A percentile compares a stretch with the other conserved stretches of the same genome.
phyloP scores from a whole-genome alignment of 2,888 invertebrate genomes.

The Lingula anatina region DNA sequence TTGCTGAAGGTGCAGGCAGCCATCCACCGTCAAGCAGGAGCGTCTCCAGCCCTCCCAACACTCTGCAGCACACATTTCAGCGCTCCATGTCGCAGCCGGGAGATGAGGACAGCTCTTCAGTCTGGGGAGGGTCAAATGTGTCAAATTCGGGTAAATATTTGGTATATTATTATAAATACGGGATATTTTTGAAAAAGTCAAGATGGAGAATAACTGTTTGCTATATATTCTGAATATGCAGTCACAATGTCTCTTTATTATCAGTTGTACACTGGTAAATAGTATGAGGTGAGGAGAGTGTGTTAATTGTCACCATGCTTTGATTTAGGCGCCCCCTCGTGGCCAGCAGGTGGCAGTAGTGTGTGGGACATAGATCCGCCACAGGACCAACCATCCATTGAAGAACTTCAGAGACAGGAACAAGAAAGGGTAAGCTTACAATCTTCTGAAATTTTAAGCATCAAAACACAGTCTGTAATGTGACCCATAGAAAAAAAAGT shows the following conservation, averaged over 20 bases:
- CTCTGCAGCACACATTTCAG: conserved; percentile 18
- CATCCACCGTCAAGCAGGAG: conserved; percentile 14
- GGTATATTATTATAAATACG: no score
- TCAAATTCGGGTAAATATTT: conserved; percentile 6
- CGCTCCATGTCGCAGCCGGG: conserved; percentile 18
- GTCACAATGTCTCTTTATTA: no score
- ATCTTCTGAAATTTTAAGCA: no score
- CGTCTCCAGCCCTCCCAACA: conserved; percentile 9
- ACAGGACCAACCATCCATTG: conserved; percentile 8
- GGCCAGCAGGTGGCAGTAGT: conserved; percentile 25
- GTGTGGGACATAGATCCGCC: conserved; percentile 38
- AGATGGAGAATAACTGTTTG: no score
- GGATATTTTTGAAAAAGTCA: no score
- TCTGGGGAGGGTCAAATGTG: conserved; percentile 6
- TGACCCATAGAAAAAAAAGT: no score
- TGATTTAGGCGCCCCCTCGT: no score
- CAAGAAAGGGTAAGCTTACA: not conserved
- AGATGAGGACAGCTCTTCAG: conserved; percentile 5
- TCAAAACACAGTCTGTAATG: no score
- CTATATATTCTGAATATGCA: no score
- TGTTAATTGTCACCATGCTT: no score
- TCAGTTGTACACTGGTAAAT: no score
- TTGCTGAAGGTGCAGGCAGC: conserved; percentile 30
- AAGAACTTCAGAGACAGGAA: conserved; percentile 27
- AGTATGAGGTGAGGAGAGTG: no score